A percentile compares a stretch with the other conserved stretches of the same genome.
phyloP scores from a whole-genome alignment of 1,140 invertebrate species.

The Tyrophagus putrescentiae region DNA sequence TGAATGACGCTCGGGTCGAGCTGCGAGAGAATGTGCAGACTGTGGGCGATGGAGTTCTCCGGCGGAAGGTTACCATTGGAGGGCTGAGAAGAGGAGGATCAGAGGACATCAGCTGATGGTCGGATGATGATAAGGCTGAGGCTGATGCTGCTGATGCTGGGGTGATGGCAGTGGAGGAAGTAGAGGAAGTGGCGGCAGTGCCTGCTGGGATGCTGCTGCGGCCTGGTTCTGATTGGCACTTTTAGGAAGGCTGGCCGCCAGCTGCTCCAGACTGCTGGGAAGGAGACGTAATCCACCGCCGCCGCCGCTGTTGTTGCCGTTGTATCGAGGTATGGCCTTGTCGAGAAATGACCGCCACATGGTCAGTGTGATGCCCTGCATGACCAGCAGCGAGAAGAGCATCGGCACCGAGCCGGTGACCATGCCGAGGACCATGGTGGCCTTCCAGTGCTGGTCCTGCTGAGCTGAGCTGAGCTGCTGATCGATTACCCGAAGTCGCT shows the following conservation, averaged over 20 bases:
- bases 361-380: constrained; percentile 23
- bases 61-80: too few relatives aligned
- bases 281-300: too few relatives aligned
- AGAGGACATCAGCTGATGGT: neutral
- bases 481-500: too few relatives aligned
- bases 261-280: too few relatives aligned
- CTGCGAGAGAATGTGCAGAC: neutral
- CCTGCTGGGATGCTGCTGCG: neutral
- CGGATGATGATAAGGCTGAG: neutral
- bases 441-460: neutral
- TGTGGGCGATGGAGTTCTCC: neutral
- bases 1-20: constrained; percentile 2
- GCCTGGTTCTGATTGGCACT: too few relatives aligned
- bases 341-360: constrained; percentile 21
- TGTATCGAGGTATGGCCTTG: constrained; percentile 13
- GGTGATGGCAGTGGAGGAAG: neutral
- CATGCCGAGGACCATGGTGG: constrained; percentile 12
- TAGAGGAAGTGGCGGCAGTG: neutral
- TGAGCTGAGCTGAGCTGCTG: too few relatives aligned
- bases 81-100: too few relatives aligned
- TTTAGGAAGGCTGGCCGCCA: too few relatives aligned
- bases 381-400: constrained; percentile 21
- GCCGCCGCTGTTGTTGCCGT: neutral
- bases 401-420: constrained; percentile 12
- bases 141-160: neutral